A percentile compares a stretch with the other conserved stretches of the same genome.
Evolutionary conservation across 2,888 invertebrate genomes (phyloP).

Genomic region (Entomobrya multifasciata): DNA sequence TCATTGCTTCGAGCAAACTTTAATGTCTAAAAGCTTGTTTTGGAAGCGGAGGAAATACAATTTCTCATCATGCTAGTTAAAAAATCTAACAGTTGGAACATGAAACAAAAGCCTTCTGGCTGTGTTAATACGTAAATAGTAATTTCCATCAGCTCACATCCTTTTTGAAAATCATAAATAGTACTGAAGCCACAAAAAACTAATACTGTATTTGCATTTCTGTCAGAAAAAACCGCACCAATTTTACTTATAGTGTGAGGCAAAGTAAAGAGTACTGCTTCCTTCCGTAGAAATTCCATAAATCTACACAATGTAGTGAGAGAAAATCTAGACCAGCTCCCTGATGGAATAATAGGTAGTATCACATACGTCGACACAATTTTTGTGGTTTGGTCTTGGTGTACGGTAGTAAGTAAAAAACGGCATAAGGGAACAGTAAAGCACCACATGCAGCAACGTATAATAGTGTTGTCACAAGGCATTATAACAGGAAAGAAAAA

Average conservation of each 20-base stretch:
- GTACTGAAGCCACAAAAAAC: neutral
- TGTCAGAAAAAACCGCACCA: neutral
- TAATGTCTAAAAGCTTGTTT: too few species aligned
- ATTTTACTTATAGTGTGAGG: too few species aligned
- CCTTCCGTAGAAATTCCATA: too few species aligned
- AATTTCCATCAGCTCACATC: conserved; percentile 2
- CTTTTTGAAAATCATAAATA: conserved; percentile 34
- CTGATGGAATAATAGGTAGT: neutral
- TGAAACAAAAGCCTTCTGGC: too few species aligned
- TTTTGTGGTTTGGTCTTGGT: conserved; percentile 8
- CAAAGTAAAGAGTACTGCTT: too few species aligned
- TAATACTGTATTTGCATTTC: too few species aligned
- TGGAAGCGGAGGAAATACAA: too few species aligned
- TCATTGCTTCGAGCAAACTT: too few species aligned
- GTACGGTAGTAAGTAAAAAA: conserved; percentile 6
- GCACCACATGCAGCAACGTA: neutral
- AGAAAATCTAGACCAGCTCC: neutral
- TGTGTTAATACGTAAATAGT: neutral
- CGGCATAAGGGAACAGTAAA: neutral
- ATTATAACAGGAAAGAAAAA: conserved; percentile 36
- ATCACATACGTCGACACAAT: neutral
- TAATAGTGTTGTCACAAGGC: conserved; percentile 53
- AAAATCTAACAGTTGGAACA: too few species aligned
- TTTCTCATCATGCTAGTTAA: too few species aligned
- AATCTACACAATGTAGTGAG: neutral